Evolutionary conservation across 1,140 invertebrate genomes (phyloP), one percentile per base, ranked within the genome.

Genomic region (Pararge aegeria): DNA sequence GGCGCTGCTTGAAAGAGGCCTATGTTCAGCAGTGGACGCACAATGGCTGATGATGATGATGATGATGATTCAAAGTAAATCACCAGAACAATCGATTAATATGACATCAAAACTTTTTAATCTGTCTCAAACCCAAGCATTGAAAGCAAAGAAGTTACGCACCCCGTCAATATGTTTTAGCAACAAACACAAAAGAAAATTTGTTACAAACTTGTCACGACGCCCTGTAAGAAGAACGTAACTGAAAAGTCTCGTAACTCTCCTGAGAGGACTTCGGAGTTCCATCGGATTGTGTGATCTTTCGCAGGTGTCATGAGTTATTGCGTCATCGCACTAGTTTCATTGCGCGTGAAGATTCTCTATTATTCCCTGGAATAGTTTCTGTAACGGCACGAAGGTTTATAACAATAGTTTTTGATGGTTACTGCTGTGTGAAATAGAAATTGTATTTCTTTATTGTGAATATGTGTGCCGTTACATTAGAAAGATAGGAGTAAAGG

Each of bases 261-360:
- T 49, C 55, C 49, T 4, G 38, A 38, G 61, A 56, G 55, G 21
- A 53, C 34, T 62, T 44, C 6, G 40, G 49, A 62, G 53, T 55
- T 56, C 48, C 60, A 50, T 50, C 18, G 24, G 60, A 50, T 56
- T 57, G 56, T 57, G 61, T 52, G 54, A 63, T 55, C 61, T 53
- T 63, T 57, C 40, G 40, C 62, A 64, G 62, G 62, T 64, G 62
- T 40, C 34, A 54, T 55, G 55, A 64, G 15, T 64, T 64, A 64
- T 64, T 59, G 55, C 38, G 37, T 51, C 54, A 57, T 63, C 49
- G 60, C 55, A 44, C 51, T 46, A 40, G 55, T 30, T 64, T 49
- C 59, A 61, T 61, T 55, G 59, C 59, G 16, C 59, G 59, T 61
- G 59, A 55, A 55, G 46, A 61, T 50, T 19, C 38, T 15, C 44